phyloP scores from a whole-genome alignment of 2,797 vertebrate species.

The Gobio occitaniae region DNA sequence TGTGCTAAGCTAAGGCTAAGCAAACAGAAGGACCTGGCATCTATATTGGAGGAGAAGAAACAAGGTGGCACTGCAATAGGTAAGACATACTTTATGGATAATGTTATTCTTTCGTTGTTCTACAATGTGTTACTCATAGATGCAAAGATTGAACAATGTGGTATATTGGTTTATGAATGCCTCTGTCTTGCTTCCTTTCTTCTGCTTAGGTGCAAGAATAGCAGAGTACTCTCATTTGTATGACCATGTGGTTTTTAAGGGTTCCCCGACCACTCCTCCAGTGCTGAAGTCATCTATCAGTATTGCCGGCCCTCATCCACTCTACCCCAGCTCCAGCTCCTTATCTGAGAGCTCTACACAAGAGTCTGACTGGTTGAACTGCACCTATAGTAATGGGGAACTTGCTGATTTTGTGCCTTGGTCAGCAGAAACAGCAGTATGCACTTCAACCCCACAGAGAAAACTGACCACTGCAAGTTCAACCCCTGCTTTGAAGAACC shows the following conservation, averaged over 20 bases:
- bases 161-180: neutral
- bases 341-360: constrained; percentile 71
- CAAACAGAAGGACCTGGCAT: constrained; percentile 89
- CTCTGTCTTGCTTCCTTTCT: neutral
- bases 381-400: constrained; percentile 91
- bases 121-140: neutral
- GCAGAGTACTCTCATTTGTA: constrained; percentile 98
- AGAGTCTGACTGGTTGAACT: constrained; percentile 89
- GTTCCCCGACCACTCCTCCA: constrained; percentile 69
- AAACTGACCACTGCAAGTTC: constrained; percentile 81
- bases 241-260: constrained; percentile 92
- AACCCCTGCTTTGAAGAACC: constrained; percentile 84
- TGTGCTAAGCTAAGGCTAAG: constrained; percentile 75
- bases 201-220: constrained; percentile 89
- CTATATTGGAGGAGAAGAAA: constrained; percentile 96
- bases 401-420: constrained; percentile 84
- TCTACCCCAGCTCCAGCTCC: constrained; percentile 60
- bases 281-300: constrained; percentile 56
- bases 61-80: constrained; percentile 96
- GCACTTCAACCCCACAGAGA: constrained; percentile 67
- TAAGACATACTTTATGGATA: constrained; percentile 68
- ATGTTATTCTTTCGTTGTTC: neutral
- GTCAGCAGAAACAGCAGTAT: constrained; percentile 67
- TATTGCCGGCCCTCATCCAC: constrained; percentile 51
- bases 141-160: neutral